Evolutionary conservation across 1,140 invertebrate species (phyloP), one percentile per base, ranked within the genome.

Genomic region (Nylanderia fulva): DNA sequence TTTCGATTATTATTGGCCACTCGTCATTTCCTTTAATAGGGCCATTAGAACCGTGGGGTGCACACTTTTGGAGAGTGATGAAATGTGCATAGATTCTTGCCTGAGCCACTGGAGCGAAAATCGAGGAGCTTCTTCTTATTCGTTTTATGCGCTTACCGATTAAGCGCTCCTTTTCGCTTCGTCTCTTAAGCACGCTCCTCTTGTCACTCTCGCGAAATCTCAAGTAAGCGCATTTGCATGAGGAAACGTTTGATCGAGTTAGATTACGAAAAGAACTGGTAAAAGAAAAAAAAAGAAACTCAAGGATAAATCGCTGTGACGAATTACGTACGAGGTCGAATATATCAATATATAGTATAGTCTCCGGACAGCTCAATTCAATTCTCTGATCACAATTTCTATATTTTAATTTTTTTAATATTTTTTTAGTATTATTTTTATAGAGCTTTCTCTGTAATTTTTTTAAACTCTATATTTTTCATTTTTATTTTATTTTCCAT

Each of bases 71-170:
- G 24, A 18, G 42, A 21, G 15, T 13, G 21, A 45, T 24, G 13
- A 21, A 24, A n/a, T 63, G 42, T 33, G 64, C 42, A 52, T 56
- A 82, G 24, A 42, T 58, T 15, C 77, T 66, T 48, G 18, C n/a
- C 52, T 36, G 52, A 27, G 77, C 66, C 77, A 72, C 66, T 82
- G 56, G 72, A 82, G 52, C 77, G 77, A 39, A 27, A 71, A 82
- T 82, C 36, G 66, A 82, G 77, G 42, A 82, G 54, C 66, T 82
- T 71, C 36, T 82, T 72, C 48, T 54, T 18, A 18, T 42, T 71
- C 77, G 66, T 82, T 82, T 82, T 82, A 71, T 11, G 24, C 64
- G 61, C 33, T 82, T 52, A 18, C 18, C 66, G 66, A 82, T 72
- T 56, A 82, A 82, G 77, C 21, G n/a, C 18, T 58, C 36, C 52